phyloP scores from a whole-genome alignment of 2,888 invertebrate species.

The Poecilus cupreus region DNA sequence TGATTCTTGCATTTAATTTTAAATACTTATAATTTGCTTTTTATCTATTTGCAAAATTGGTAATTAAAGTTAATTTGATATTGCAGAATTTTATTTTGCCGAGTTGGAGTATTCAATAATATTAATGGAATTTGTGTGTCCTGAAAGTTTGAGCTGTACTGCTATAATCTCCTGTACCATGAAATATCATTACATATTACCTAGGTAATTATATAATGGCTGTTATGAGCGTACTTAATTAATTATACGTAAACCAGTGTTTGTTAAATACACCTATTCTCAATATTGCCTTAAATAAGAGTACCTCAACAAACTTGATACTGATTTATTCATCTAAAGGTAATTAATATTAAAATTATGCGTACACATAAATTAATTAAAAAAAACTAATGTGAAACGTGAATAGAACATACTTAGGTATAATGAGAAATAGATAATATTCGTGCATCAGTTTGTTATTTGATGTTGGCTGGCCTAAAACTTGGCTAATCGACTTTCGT shows the following conservation, averaged over 20 bases:
- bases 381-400: too few species aligned
- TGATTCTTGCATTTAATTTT: too few species aligned
- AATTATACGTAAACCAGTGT: not conserved
- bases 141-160: not conserved
- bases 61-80: too few species aligned
- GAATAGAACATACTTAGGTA: too few species aligned
- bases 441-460: not conserved
- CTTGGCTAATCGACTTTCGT: slow-evolving; percentile 25
- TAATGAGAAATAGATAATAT: not conserved
- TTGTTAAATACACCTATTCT: not conserved
- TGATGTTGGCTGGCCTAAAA: not conserved
- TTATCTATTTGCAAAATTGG: too few species aligned
- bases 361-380: too few species aligned
- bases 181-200: not conserved
- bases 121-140: not conserved
- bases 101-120: too few species aligned
- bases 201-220: not conserved
- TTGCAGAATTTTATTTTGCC: too few species aligned
- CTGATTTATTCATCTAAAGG: too few species aligned
- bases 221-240: not conserved
- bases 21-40: too few species aligned
- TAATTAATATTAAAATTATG: too few species aligned
- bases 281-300: not conserved
- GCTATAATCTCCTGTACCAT: not conserved
- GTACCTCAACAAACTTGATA: not conserved